A percentile compares a stretch with the other conserved stretches of the same genome.
phyloP scores from a whole-genome alignment of 2,888 invertebrate genomes.

The Oithona nana region DNA sequence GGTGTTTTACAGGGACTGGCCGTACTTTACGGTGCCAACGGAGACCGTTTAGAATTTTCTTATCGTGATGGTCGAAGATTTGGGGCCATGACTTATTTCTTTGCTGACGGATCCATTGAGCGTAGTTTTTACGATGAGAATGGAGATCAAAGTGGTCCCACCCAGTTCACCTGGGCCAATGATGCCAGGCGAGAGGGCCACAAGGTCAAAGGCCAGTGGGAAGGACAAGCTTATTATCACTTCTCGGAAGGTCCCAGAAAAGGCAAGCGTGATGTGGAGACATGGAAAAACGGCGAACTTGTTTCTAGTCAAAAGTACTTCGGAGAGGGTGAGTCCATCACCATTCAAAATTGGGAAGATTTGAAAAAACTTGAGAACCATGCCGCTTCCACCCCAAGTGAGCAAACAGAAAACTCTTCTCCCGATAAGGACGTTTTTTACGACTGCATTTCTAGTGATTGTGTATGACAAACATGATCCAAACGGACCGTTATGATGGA shows the following conservation, averaged over 20 bases:
- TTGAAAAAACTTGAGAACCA: conserved; percentile 7
- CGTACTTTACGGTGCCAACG: neutral
- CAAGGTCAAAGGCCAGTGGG: conserved; percentile 13
- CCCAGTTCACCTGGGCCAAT: conserved; percentile 15
- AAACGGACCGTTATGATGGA: too few species aligned
- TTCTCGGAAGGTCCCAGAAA: conserved; percentile 2
- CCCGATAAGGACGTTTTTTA: neutral
- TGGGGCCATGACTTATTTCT: conserved; percentile 4
- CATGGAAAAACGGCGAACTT: conserved; percentile 10
- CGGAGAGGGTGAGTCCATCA: neutral
- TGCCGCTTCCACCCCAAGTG: too few species aligned
- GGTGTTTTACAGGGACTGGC: conserved; percentile 3
- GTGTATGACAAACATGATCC: too few species aligned
- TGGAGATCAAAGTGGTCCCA: conserved; percentile 9
- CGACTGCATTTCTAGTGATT: neutral
- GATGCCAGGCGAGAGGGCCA: conserved; percentile 10
- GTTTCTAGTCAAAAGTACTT: conserved; percentile 11
- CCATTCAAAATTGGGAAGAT: conserved; percentile 8
- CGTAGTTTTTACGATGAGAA: conserved; percentile 1
- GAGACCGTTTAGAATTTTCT: conserved; percentile 1
- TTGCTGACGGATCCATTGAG: conserved; percentile 4
- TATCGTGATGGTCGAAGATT: neutral
- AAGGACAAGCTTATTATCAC: conserved; percentile 5
- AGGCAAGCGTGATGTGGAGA: conserved; percentile 13
- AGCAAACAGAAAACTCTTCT: neutral